These are phyloP conservation scores for Pachypsylla venusta DNA, from an alignment of 1,140 invertebrate species.

Conservation along the genomic window DNA sequence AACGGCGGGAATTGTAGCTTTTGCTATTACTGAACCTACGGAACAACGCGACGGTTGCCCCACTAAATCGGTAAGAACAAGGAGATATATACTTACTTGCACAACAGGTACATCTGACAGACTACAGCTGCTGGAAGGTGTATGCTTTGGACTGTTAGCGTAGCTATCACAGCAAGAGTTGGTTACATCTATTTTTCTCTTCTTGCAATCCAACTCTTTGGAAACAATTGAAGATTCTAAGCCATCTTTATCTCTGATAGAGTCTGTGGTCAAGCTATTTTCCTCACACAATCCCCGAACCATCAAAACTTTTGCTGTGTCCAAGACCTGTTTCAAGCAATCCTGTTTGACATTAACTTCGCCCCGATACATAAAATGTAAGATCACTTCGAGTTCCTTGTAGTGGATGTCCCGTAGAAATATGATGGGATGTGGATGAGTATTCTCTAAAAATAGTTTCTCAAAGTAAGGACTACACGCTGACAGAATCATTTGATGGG, in stretches of 20 bases:
- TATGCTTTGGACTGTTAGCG: background rate
- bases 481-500: constrained; percentile 83
- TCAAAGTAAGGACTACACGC: constrained; percentile 92
- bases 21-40: too few species aligned
- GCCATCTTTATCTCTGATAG: background rate
- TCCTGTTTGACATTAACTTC: constrained; percentile 79
- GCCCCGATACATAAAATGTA: constrained; percentile 84
- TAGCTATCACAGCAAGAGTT: background rate
- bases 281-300: constrained; percentile 78
- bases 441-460: constrained; percentile 78
- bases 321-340: constrained; percentile 71
- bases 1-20: too few species aligned
- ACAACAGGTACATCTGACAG: constrained; percentile 6
- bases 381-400: constrained; percentile 68
- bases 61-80: background rate
- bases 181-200: background rate
- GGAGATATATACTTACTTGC: background rate
- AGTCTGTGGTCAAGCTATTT: constrained; percentile 29
- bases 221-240: background rate
- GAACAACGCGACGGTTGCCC: too few species aligned
- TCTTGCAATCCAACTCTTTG: background rate
- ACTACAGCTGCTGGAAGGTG: constrained; percentile 1
- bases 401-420: constrained; percentile 78
- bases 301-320: constrained; percentile 79
- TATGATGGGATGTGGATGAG: constrained; percentile 81